phyloP scores from a whole-genome alignment of 2,888 invertebrate genomes.

The Phengaris arion region DNA sequence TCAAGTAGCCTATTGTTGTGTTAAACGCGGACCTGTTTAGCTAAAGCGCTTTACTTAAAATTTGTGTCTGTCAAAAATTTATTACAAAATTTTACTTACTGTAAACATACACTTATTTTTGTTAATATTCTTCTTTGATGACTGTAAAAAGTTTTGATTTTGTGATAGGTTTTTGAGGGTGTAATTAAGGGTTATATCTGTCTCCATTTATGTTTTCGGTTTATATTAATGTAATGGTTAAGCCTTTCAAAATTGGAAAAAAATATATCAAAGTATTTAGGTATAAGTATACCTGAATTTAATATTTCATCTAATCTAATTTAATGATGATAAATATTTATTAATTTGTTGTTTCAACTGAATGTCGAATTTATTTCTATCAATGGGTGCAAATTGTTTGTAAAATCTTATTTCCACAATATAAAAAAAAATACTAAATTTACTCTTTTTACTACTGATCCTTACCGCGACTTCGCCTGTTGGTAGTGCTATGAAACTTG shows the following conservation, averaged over 20 bases:
- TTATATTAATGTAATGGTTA: neutral
- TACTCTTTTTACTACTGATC: neutral
- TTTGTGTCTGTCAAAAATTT: neutral
- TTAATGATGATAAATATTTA: neutral
- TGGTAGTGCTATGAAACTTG: no score
- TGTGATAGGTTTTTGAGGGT: neutral
- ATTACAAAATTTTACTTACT: neutral
- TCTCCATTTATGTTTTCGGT: neutral
- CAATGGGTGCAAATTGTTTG: conserved; percentile 41
- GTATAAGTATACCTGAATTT: neutral
- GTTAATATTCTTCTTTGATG: neutral
- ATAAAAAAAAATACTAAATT: conserved; percentile 55
- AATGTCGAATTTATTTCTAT: conserved; percentile 53
- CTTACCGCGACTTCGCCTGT: neutral
- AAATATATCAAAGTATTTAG: neutral
- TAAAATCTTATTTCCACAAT: conserved; percentile 46
- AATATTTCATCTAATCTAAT: neutral
- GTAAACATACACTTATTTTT: neutral
- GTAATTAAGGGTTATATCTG: neutral
- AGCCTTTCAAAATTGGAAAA: neutral
- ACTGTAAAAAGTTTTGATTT: neutral
- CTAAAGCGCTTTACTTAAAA: neutral
- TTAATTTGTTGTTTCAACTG: conserved; percentile 8
- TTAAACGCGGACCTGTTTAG: neutral
- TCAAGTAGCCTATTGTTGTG: neutral